These are phyloP conservation scores for Rhizoglyphus robini DNA, from an alignment of 1,140 invertebrate species.

Conservation along the genomic window DNA sequence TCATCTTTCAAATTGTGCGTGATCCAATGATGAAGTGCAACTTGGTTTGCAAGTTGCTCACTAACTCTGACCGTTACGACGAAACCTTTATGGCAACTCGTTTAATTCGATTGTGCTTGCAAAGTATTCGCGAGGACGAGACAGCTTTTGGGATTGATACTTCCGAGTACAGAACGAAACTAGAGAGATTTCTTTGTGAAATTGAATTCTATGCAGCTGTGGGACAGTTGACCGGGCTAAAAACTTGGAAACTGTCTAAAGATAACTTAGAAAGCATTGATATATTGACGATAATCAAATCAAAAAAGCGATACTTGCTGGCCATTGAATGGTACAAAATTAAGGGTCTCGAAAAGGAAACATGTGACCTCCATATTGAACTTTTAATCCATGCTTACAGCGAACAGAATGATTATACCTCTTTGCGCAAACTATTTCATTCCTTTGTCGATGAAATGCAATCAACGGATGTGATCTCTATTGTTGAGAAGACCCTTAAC, in stretches of 20 bases:
- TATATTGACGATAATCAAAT: constrained; percentile 22
- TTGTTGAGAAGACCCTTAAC: constrained; percentile 19
- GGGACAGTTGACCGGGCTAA: constrained; percentile 18
- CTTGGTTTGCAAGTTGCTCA: constrained; percentile 6
- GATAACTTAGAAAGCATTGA: constrained; percentile 18
- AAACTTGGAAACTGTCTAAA: constrained; percentile 17
- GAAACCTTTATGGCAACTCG: constrained; percentile 11
- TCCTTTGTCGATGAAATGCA: background rate
- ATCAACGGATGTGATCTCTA: background rate
- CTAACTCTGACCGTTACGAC: background rate
- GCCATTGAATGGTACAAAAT: constrained; percentile 19
- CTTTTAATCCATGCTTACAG: constrained; percentile 19
- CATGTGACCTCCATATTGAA: constrained; percentile 10
- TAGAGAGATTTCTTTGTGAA: background rate
- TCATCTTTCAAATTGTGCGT: constrained; percentile 16
- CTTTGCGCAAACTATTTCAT: background rate
- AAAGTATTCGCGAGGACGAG: constrained; percentile 6
- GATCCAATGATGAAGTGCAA: constrained; percentile 15
- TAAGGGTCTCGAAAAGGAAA: constrained; percentile 17
- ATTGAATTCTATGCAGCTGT: constrained; percentile 19
- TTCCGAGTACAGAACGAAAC: background rate
- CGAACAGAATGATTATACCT: background rate
- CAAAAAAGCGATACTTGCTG: constrained; percentile 5
- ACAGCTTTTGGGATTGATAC: background rate
- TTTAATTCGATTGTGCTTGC: constrained; percentile 15